phyloP scores from a whole-genome alignment of 2,888 invertebrate species.

The Melieria omissa region DNA sequence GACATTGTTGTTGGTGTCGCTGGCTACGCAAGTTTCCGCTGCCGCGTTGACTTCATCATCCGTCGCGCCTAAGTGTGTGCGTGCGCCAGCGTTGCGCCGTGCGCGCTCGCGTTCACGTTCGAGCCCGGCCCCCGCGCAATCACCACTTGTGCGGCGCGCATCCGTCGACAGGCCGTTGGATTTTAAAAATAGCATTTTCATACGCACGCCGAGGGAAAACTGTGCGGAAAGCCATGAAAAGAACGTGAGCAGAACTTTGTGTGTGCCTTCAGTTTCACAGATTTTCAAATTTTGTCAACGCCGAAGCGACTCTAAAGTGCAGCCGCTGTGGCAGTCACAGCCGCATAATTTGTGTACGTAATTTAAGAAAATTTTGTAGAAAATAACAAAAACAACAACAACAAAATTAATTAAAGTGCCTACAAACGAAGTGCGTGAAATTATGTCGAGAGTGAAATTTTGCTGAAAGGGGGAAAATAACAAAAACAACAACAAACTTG shows the following conservation, averaged over 20 bases:
- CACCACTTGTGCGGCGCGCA: slow-evolving; percentile 3
- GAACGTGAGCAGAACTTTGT: slow-evolving; percentile 13
- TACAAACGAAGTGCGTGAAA: slow-evolving; percentile 22
- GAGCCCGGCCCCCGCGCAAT: neutral
- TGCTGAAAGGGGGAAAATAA: slow-evolving; percentile 16
- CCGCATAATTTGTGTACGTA: slow-evolving; percentile 11
- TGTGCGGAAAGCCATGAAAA: slow-evolving; percentile 25
- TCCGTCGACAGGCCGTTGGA: slow-evolving; percentile 15
- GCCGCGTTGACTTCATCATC: slow-evolving; percentile 5
- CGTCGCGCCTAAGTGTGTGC: neutral
- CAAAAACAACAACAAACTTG: neutral
- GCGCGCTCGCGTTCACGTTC: slow-evolving; percentile 6
- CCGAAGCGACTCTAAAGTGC: slow-evolving; percentile 19
- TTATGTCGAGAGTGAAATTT: slow-evolving; percentile 9
- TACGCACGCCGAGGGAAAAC: slow-evolving; percentile 29
- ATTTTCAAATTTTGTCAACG: slow-evolving; percentile 29
- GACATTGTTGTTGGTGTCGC: slow-evolving; percentile 38
- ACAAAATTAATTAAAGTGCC: slow-evolving; percentile 28
- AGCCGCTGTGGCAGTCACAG: slow-evolving; percentile 30
- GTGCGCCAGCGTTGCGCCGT: neutral
- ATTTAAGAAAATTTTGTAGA: slow-evolving; percentile 12
- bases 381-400: slow-evolving; percentile 11
- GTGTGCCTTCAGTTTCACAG: slow-evolving; percentile 1
- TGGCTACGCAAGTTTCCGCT: slow-evolving; percentile 42
- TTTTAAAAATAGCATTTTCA: slow-evolving; percentile 42